These are phyloP conservation scores for Vollenhovia emeryi DNA, from an alignment of 1,140 invertebrate species.

Conservation along the genomic window DNA sequence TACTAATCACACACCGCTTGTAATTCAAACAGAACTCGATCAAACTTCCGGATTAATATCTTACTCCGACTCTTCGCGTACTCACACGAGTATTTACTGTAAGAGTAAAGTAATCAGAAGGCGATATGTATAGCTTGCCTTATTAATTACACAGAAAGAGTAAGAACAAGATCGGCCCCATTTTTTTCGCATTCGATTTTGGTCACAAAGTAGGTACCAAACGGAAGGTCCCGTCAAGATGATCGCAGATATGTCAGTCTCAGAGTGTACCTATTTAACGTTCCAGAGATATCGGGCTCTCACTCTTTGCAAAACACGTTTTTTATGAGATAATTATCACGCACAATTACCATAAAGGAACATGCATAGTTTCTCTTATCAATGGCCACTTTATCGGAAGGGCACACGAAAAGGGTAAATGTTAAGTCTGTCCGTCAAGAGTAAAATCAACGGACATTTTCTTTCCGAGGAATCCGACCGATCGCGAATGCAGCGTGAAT, in stretches of 20 bases:
- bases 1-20: not conserved
- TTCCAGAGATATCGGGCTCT: no score
- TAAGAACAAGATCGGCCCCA: no score
- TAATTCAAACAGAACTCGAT: not conserved
- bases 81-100: not conserved
- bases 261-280: no score
- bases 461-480: not conserved
- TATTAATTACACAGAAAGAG: not conserved
- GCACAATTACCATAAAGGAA: not conserved
- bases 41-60: not conserved
- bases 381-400: not conserved
- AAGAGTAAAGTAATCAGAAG: not conserved
- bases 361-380: not conserved
- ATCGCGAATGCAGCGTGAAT: not conserved
- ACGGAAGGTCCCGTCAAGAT: no score
- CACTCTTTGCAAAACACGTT: not conserved
- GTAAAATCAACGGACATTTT: not conserved
- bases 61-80: not conserved
- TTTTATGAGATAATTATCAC: not conserved
- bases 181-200: no score
- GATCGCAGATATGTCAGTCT: no score
- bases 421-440: not conserved
- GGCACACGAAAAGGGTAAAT: not conserved
- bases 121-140: not conserved
- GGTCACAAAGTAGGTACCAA: no score